Conservation (phyloP, 2,888 invertebrate genomes). For the Ormyrus nitidulus region DNA sequence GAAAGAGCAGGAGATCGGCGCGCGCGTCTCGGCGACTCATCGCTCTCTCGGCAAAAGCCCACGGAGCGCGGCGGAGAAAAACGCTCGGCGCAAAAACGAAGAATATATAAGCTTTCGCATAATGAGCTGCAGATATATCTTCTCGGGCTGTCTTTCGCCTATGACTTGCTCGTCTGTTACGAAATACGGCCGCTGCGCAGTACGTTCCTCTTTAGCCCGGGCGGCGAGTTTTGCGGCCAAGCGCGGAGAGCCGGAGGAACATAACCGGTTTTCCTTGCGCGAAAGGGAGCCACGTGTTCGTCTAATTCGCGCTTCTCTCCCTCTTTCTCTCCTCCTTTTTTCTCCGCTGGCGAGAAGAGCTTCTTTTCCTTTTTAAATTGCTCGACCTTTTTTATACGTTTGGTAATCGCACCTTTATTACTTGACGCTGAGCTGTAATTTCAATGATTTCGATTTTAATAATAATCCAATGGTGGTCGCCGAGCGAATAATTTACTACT, state of each 20-base stretch:
- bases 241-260: background rate
- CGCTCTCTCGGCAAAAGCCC: no score
- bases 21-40: no score
- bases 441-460: no score
- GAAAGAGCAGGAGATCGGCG: no score
- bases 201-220: slow-evolving; percentile 20
- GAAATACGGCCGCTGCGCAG: slow-evolving; percentile 19
- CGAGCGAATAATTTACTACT: no score
- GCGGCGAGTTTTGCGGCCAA: background rate
- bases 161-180: slow-evolving; percentile 25
- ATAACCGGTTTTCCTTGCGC: slow-evolving; percentile 39
- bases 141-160: slow-evolving; percentile 13
- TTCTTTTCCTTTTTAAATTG: background rate
- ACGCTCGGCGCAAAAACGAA: no score
- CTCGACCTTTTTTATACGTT: background rate
- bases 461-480: no score
- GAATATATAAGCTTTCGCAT: no score
- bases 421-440: no score
- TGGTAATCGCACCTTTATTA: slow-evolving; percentile 26
- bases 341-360: background rate
- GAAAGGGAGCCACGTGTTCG: slow-evolving; percentile 37
- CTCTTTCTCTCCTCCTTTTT: background rate
- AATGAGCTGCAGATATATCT: slow-evolving; percentile 3
- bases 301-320: slow-evolving; percentile 31
- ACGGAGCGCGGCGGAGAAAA: no score